Evolutionary conservation across 2,113 vertebrate genomes (phyloP), one percentile per base, ranked within the genome.

Genomic region (Leptocoma aspasia): DNA sequence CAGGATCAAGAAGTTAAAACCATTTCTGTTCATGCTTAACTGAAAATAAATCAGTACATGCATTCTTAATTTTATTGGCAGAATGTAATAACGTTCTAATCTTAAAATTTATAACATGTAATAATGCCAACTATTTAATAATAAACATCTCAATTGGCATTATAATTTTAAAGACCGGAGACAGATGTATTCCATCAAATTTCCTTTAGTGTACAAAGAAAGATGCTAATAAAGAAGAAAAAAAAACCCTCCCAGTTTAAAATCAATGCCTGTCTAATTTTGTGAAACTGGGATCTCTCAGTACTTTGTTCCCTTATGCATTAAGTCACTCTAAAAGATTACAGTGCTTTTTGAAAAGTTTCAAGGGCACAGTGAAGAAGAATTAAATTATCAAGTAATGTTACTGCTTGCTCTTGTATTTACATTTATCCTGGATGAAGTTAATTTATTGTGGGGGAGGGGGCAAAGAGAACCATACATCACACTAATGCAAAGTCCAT

Each of bases 301-400:
- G 31, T 88, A 63, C 35, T 96, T 95, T 79, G 49, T 73, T 90
- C 77, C 42, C 83, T 90, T 86, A 89, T 91, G 50, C n/a, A 82
- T 93, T 95, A 94, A 96, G 82, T 94, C 76, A 85, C 89, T 96
- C 79, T 95, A 95, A 97, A 91, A 90, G 54, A 93, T 94, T 93
- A 22, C 60, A 70, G 10, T 61, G 71, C 49, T 96, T 95, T 96
- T 70, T 94, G n/a, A 90, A 77, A 97, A 94, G 61, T 97, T 98
- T 98, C 96, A 98, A 98, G 92, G 96, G 82, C 95, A 97, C 7
- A 10, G 15, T 86, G 83, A 98, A 97, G 90, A 95, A 95, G 81
- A 97, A 97, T 97, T 97, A 96, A 97, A 97, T 97, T 97, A 97
- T 94, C 41, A 65, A 96, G 61, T 90, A 96, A 91, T 71, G 89